Conservation (phyloP, 2,797 vertebrate species). For the Apodemus agrarius region DNA sequence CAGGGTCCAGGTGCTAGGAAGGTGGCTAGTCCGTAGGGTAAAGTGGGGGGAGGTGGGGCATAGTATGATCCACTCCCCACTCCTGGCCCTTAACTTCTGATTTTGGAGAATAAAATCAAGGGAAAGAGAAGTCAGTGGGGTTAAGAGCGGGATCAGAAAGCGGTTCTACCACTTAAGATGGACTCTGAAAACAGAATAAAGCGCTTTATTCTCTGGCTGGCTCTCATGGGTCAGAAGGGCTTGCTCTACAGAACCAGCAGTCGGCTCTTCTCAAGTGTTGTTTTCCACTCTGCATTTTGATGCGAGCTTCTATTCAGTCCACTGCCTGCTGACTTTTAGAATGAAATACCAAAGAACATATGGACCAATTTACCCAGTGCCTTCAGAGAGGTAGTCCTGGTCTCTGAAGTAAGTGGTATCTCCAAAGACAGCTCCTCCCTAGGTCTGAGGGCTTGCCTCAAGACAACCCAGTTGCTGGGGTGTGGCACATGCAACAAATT, state of each 20-base stretch:
- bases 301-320: slow-evolving; percentile 14
- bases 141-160: not conserved
- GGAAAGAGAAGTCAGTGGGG: not conserved
- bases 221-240: not conserved
- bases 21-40: not conserved
- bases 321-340: slow-evolving; percentile 29
- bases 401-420: slow-evolving; percentile 1
- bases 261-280: not conserved
- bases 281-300: not conserved
- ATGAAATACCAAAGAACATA: not conserved
- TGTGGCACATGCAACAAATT: not conserved
- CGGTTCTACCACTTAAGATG: not conserved
- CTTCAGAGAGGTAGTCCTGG: slow-evolving; percentile 20
- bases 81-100: not conserved
- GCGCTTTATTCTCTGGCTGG: not conserved
- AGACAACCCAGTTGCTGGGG: not conserved
- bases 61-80: not conserved
- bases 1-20: not conserved
- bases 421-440: not conserved
- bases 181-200: not conserved
- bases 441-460: not conserved
- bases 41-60: no score
- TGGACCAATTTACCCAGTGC: not conserved
- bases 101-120: slow-evolving; percentile 9
- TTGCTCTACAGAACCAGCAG: not conserved